A percentile compares a stretch with the other conserved stretches of the same genome.
phyloP scores from a whole-genome alignment of 2,113 vertebrate species.

The Brienomyrus longianalis region DNA sequence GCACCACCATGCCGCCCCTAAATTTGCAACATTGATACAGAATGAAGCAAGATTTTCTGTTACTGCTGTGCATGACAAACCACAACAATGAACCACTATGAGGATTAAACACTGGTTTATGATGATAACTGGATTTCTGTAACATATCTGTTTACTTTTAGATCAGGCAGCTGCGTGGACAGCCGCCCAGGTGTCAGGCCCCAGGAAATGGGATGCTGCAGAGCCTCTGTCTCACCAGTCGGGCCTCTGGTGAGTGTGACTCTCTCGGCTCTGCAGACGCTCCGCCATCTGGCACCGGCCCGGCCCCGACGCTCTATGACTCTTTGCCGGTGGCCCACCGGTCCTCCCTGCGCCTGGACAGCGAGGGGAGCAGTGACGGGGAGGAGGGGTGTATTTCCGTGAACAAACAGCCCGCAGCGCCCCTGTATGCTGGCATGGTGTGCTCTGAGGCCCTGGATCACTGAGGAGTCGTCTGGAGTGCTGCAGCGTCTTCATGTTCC shows the following conservation, averaged over 20 bases:
- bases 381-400: constrained; percentile 49
- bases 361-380: constrained; percentile 73
- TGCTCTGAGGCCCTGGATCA: constrained; percentile 54
- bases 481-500: background rate
- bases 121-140: constrained; percentile 2
- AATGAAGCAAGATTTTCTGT: background rate
- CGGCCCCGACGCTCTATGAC: constrained; percentile 64
- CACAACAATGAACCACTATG: background rate
- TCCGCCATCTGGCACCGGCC: constrained; percentile 69
- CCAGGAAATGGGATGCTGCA: constrained; percentile 58
- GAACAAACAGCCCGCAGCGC: constrained; percentile 32
- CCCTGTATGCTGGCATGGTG: constrained; percentile 60
- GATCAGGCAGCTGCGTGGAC: constrained; percentile 78
- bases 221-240: constrained; percentile 71
- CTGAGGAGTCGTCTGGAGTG: constrained; percentile 32
- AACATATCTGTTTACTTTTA: constrained; percentile 36
- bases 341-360: constrained; percentile 68
- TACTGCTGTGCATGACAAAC: background rate
- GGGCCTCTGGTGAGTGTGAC: constrained; percentile 74
- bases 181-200: constrained; percentile 58
- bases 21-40: background rate
- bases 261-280: constrained; percentile 87
- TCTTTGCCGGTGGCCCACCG: constrained; percentile 59
- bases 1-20: no score
- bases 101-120: background rate